Conservation (phyloP, 2,113 vertebrate species). For the Leiothrix lutea region DNA sequence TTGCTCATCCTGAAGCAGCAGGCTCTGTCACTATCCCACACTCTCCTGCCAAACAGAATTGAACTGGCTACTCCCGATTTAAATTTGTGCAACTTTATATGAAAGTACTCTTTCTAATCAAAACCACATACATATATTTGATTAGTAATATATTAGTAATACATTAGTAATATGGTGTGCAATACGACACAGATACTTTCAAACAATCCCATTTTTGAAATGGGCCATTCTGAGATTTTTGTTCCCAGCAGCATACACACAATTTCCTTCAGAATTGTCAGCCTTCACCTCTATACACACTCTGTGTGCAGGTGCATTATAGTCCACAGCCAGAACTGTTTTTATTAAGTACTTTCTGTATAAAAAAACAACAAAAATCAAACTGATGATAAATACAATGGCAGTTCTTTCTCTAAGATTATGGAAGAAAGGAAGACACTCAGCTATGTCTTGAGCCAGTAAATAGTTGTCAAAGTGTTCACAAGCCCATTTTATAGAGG, state of each 20-base stretch:
- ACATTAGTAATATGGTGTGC: neutral
- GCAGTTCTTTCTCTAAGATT: neutral
- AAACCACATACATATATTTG: neutral
- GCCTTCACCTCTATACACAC: neutral
- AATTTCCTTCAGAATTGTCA: neutral
- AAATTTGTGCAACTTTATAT: neutral
- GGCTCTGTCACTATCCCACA: neutral
- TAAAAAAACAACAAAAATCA: neutral
- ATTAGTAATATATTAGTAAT: neutral
- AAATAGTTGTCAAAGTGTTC: neutral
- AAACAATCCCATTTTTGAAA: neutral
- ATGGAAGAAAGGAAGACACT: neutral
- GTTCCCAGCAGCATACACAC: neutral
- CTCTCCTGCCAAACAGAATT: neutral
- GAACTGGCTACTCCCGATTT: neutral
- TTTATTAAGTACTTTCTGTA: neutral
- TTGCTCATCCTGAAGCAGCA: neutral
- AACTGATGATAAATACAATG: neutral
- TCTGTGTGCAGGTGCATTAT: neutral
- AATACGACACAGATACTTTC: accelerated
- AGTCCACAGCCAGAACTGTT: neutral
- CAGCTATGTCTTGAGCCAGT: neutral
- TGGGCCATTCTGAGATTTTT: neutral
- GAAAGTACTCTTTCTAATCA: neutral
- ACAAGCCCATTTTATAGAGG: neutral